Evolutionary conservation across 2,888 invertebrate species (phyloP).

Genomic region (Eupithecia tripunctaria): DNA sequence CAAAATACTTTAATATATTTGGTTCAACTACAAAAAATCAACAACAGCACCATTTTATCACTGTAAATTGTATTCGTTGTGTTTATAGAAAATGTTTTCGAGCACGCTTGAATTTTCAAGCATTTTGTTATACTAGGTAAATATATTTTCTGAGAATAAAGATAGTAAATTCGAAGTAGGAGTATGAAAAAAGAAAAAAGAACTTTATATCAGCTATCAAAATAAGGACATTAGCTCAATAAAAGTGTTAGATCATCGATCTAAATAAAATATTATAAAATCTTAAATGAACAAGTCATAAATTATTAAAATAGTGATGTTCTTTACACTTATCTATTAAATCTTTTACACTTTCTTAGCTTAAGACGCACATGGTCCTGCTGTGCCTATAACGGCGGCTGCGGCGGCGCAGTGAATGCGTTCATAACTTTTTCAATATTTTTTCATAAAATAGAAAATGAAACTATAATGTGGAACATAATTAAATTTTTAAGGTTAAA

Average conservation of each 20-base stretch:
- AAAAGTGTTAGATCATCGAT: background rate
- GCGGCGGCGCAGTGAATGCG: background rate
- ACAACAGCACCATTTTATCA: slow-evolving; percentile 77
- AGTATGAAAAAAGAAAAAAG: background rate
- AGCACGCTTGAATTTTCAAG: background rate
- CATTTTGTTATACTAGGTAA: background rate
- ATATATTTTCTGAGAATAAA: background rate
- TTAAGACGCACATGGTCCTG: too few species aligned
- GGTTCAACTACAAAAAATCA: slow-evolving; percentile 73
- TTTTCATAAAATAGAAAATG: background rate
- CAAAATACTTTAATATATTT: slow-evolving; percentile 67
- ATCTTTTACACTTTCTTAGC: background rate
- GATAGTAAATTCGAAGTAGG: slow-evolving; percentile 2
- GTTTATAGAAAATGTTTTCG: slow-evolving; percentile 20
- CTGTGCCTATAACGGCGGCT: too few species aligned
- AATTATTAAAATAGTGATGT: background rate
- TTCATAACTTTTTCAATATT: background rate
- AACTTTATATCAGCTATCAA: background rate
- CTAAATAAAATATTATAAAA: background rate
- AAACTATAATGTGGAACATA: background rate
- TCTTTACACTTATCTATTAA: background rate
- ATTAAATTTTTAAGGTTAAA: background rate
- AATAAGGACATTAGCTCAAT: background rate
- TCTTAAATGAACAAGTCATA: background rate
- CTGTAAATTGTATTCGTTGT: slow-evolving; percentile 67